Evolutionary conservation across 2,113 vertebrate species (phyloP).

Genomic region (Seriola dumerili): DNA sequence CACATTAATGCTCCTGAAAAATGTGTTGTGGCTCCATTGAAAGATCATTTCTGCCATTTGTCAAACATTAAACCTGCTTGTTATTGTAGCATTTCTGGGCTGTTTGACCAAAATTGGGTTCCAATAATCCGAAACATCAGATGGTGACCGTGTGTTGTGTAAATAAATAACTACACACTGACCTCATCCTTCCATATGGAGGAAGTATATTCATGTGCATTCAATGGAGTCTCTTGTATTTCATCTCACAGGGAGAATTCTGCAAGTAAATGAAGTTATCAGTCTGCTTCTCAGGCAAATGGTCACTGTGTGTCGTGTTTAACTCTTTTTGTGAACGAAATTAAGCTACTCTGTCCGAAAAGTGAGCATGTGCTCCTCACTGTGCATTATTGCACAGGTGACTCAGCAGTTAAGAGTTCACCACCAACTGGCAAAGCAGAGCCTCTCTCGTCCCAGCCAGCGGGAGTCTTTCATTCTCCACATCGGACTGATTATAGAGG

Average conservation of each 20-base stretch:
- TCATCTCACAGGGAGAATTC: background rate
- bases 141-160: too few species aligned
- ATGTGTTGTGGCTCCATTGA: background rate
- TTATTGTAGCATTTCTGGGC: background rate
- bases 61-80: background rate
- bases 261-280: background rate
- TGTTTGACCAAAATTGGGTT: background rate
- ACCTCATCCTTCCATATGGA: background rate
- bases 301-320: background rate
- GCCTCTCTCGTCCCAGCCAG: background rate
- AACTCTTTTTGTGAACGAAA: background rate
- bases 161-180: background rate
- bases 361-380: background rate
- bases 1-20: background rate
- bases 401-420: constrained; percentile 14
- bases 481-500: background rate
- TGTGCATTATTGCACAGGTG: background rate
- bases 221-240: too few species aligned
- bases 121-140: too few species aligned
- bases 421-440: background rate
- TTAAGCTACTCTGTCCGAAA: background rate
- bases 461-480: background rate
- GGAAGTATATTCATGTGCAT: too few species aligned
- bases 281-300: background rate
- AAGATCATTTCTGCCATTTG: background rate